Evolutionary conservation across 2,888 invertebrate genomes (phyloP).

Genomic region (Keiferia lycopersicella): DNA sequence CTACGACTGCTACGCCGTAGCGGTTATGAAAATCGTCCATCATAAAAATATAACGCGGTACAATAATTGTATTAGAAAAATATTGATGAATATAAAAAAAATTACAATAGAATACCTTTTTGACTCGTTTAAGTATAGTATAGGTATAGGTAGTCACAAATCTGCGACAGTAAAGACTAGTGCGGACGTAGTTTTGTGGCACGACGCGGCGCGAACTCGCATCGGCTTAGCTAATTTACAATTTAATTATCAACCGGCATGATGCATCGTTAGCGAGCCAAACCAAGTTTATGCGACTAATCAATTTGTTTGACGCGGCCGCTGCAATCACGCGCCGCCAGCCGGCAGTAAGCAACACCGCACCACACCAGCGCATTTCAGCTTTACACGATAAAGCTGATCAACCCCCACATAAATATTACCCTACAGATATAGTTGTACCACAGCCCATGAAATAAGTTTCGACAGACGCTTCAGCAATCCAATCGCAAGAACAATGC

Average conservation of each 20-base stretch:
- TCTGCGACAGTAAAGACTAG: constrained; percentile 39
- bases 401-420: constrained; percentile 15
- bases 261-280: constrained; percentile 81
- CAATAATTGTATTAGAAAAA: neutral
- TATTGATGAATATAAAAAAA: no score
- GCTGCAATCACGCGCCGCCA: constrained; percentile 71
- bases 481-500: constrained; percentile 74
- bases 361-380: constrained; percentile 29
- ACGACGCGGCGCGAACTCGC: constrained; percentile 59
- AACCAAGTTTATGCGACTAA: constrained; percentile 81
- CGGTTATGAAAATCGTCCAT: neutral
- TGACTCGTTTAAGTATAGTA: no score
- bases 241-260: constrained; percentile 79
- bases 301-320: constrained; percentile 82
- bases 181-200: constrained; percentile 33
- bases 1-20: constrained; percentile 14
- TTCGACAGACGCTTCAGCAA: constrained; percentile 61
- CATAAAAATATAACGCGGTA: neutral
- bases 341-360: constrained; percentile 36
- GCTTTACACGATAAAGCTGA: constrained; percentile 11
- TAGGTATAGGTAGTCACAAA: neutral
- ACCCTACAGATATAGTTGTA: neutral
- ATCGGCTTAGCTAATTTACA: constrained; percentile 79
- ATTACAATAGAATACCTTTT: no score
- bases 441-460: constrained; percentile 56